Conservation (phyloP, 92 coral and sea anemone species). For the Montipora capitata region DNA sequence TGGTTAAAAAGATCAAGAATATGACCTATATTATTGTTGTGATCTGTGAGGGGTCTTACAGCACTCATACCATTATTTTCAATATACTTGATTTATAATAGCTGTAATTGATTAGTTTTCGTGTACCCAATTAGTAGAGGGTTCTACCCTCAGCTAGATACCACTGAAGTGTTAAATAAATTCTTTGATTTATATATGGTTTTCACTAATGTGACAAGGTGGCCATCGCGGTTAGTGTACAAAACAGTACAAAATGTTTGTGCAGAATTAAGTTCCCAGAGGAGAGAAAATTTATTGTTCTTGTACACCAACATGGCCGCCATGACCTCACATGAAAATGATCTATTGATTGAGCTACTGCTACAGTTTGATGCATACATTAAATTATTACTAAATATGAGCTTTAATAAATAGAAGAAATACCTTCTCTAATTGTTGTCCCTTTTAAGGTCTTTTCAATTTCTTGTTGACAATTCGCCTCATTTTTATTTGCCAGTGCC, state of each 20-base stretch:
- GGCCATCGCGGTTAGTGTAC: constrained; percentile 12
- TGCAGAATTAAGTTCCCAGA: constrained; percentile 9
- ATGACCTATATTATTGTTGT: neutral
- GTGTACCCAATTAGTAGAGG: constrained; percentile 16
- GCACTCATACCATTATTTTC: neutral
- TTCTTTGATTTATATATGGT: constrained; percentile 11
- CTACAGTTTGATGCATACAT: constrained; percentile 14
- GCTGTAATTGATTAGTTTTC: constrained; percentile 14
- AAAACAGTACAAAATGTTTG: constrained; percentile 12
- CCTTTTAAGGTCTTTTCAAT: constrained; percentile 44
- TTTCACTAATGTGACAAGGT: constrained; percentile 19
- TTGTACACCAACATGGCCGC: constrained; percentile 5
- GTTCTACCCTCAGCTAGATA: constrained; percentile 9
- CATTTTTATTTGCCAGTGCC: constrained; percentile 38
- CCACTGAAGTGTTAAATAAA: constrained; percentile 9
- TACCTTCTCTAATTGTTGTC: constrained; percentile 15
- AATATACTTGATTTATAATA: neutral
- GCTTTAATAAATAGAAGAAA: constrained; percentile 6
- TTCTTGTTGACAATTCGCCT: constrained; percentile 18
- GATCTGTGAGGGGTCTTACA: constrained; percentile 5
- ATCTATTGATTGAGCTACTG: constrained; percentile 13
- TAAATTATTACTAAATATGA: constrained; percentile 9
- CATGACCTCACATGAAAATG: constrained; percentile 9
- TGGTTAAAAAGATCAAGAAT: neutral
- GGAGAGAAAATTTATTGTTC: constrained; percentile 18